Percentiles rank a stretch among this genome's conserved stretches.
These are phyloP conservation scores for Belgica antarctica DNA, from an alignment of 2,888 invertebrate species.

Conservation along the genomic window DNA sequence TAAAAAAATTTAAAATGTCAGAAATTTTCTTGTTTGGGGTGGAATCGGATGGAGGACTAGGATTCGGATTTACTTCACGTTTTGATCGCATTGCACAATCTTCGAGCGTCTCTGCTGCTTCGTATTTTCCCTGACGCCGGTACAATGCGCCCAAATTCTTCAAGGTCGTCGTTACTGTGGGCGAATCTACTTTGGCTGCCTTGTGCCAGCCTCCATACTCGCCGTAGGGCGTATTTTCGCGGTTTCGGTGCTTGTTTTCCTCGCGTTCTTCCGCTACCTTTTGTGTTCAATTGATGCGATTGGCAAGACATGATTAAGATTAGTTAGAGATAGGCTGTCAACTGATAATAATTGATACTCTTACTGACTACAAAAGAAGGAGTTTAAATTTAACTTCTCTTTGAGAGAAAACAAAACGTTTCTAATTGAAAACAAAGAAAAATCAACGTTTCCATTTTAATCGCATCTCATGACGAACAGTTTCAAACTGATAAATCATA, in stretches of 20 bases:
- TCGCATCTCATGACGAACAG: too few relatives aligned
- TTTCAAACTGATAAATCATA: too few relatives aligned
- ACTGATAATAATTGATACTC: too few relatives aligned
- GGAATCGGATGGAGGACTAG: conserved; percentile 30
- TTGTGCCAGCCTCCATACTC: conserved; percentile 96
- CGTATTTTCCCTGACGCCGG: conserved; percentile 94
- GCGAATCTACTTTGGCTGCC: conserved; percentile 96
- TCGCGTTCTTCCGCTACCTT: conserved; percentile 97
- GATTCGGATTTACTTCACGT: conserved; percentile 72
- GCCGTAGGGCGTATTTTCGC: conserved; percentile 85
- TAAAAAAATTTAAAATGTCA: conserved; percentile 51
- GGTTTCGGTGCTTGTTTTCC: conserved; percentile 87
- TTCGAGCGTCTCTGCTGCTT: conserved; percentile 97
- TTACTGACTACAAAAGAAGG: too few relatives aligned
- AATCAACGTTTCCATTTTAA: too few relatives aligned
- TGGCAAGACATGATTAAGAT: neutral
- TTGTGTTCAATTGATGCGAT: neutral
- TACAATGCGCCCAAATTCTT: conserved; percentile 98
- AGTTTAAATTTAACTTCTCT: too few relatives aligned
- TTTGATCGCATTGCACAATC: conserved; percentile 95
- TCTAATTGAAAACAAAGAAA: too few relatives aligned
- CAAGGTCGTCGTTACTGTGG: conserved; percentile 94
- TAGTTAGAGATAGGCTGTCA: neutral
- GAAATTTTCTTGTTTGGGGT: conserved; percentile 44
- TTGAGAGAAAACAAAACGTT: too few relatives aligned